phyloP scores from a whole-genome alignment of 2,797 vertebrate genomes.

The Catostomus latipinnis region DNA sequence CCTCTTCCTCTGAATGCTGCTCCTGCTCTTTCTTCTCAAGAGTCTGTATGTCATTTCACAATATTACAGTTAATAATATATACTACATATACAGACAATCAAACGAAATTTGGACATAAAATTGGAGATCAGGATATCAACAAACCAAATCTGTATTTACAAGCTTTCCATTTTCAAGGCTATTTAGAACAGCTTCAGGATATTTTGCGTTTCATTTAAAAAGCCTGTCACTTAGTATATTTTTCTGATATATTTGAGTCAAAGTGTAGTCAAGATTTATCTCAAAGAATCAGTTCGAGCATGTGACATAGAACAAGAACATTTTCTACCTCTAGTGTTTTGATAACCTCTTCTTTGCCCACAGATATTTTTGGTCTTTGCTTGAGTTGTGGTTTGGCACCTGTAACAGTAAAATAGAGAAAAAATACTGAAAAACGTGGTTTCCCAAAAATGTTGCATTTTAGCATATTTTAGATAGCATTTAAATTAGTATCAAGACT shows the following conservation, averaged over 20 bases:
- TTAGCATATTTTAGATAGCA: not conserved
- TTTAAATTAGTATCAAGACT: not conserved
- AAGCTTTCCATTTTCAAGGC: not conserved
- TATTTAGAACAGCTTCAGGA: not conserved
- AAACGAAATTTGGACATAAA: not conserved
- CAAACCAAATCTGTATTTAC: not conserved
- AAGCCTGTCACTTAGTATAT: not conserved
- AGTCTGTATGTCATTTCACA: slow-evolving; percentile 60
- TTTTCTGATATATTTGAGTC: not conserved
- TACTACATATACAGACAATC: not conserved
- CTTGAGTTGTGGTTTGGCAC: slow-evolving; percentile 52
- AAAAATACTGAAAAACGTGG: not conserved
- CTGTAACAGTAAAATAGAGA: slow-evolving; percentile 15
- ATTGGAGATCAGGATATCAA: not conserved
- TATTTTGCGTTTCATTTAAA: not conserved
- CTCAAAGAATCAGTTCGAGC: not conserved
- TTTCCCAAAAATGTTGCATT: not conserved
- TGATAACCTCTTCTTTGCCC: slow-evolving; percentile 78
- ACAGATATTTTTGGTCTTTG: slow-evolving; percentile 57
- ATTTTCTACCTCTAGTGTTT: slow-evolving; percentile 78
- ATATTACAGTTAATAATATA: not conserved
- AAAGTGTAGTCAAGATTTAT: not conserved
- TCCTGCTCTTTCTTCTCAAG: slow-evolving; percentile 78
- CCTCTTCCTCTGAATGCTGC: slow-evolving; percentile 78
- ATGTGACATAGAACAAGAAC: not conserved